Base-by-base conservation (phyloP, 1,140 invertebrate genomes). In the Antheraea mylitta region DNA sequence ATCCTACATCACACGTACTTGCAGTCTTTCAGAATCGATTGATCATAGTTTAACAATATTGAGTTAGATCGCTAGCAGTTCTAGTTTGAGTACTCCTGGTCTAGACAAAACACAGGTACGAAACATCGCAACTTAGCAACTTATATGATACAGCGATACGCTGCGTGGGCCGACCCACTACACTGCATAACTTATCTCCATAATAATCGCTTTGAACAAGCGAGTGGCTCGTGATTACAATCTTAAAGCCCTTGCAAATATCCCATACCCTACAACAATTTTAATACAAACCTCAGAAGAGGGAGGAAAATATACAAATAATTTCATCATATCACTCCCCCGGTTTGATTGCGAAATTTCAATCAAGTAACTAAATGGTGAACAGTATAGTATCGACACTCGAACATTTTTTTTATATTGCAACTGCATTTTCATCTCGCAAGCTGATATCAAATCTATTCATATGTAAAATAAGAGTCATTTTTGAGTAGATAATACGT, bases 341-440 rank as follows among this genome's bases (percentile, higher is more conserved):
- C 78, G 83, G 82, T 89, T 30, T 90, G 89, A 91, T 90, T 90
- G 89, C 88, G 68, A 92, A 90, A 92, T 92, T 92, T 90, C 89
- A 92, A 90, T 92, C 89, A 90, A 88, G 78, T 83, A 79, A 83
- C 85, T 90, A 90, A 90, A 90, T 89, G 88, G 87, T 85, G 77
- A 81, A 86, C 86, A 82, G 76, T 83, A 42, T 80, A 83, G 82
- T 81, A 73, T 89, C 85, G 87, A 90, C 85, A 90, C 84, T 87
- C 81, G 74, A 83, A 81, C 86, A 76, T 77, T 59, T 89, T 89
- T 87, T 90, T 89, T 83, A 87, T 86, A 83, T 86, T 85, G 81
- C 75, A 85, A 74, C 76, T 78, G 66, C 64, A 69, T 68, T 61
- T 58, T 53, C 13, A 2, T 6, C 16, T 11, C 1, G 16, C 45